Conservation (phyloP, 1,140 invertebrate genomes). For the Neomicropteryx cornuta region DNA sequence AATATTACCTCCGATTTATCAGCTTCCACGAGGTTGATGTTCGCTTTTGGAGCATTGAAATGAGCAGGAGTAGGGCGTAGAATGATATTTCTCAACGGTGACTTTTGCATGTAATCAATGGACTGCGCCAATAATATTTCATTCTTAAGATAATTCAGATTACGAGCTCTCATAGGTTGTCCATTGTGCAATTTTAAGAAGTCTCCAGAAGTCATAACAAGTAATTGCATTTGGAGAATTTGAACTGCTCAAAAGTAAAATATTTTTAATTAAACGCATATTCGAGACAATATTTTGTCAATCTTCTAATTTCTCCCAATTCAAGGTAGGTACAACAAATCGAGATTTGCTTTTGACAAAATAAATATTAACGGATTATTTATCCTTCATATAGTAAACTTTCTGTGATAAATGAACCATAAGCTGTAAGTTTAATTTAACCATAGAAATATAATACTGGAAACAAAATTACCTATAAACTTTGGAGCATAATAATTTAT, state of each 20-base stretch:
- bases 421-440: no score
- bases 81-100: constrained; percentile 24
- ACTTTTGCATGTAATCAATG: constrained; percentile 25
- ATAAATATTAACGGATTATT: neutral
- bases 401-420: no score
- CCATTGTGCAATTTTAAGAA: constrained; percentile 20
- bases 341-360: constrained; percentile 2
- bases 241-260: constrained; percentile 19
- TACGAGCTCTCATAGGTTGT: constrained; percentile 19
- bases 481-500: no score
- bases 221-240: constrained; percentile 15
- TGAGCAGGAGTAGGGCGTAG: constrained; percentile 22
- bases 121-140: constrained; percentile 29
- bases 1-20: constrained; percentile 16
- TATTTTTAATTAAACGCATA: constrained; percentile 23
- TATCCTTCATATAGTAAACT: no score
- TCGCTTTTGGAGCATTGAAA: constrained; percentile 17
- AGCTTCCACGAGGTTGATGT: constrained; percentile 8
- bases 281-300: neutral
- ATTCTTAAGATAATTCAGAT: constrained; percentile 27
- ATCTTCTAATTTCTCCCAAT: constrained; percentile 2
- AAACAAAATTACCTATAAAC: no score
- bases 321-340: constrained; percentile 4
- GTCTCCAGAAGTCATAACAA: constrained; percentile 22
- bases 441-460: no score